A percentile compares a stretch with the other conserved stretches of the same genome.
Evolutionary conservation across 92 coral and sea anemone genomes (phyloP).

Genomic region (Epizoanthus fatuus): DNA sequence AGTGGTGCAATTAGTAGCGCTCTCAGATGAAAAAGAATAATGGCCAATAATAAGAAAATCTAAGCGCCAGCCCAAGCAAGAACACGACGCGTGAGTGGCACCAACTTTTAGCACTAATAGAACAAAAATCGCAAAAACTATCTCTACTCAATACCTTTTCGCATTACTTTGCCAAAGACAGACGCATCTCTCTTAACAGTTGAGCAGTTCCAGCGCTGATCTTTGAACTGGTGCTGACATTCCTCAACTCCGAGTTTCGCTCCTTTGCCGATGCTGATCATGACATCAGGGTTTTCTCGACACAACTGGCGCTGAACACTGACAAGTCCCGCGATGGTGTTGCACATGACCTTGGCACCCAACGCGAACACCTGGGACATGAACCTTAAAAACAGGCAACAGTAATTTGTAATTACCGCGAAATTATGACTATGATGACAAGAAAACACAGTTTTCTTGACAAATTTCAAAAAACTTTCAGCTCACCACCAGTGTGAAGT

Average conservation of each 20-base stretch:
- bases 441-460: conserved; percentile 19
- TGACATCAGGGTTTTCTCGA: conserved; percentile 95
- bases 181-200: conserved; percentile 92
- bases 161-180: conserved; percentile 97
- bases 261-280: conserved; percentile 97
- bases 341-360: conserved; percentile 98
- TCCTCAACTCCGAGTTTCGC: conserved; percentile 94
- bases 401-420: background rate
- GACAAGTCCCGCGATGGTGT: conserved; percentile 88
- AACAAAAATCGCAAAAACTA: background rate
- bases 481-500: conserved; percentile 46
- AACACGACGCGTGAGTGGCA: background rate
- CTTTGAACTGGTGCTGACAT: conserved; percentile 91
- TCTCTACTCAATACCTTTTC: conserved; percentile 70
- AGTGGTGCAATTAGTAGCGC: conserved; percentile 34
- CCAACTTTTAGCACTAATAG: too few species aligned
- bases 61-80: background rate
- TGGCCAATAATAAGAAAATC: too few species aligned
- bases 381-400: conserved; percentile 73
- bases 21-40: background rate
- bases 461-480: background rate
- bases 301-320: conserved; percentile 89
- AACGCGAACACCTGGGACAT: conserved; percentile 97
- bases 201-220: conserved; percentile 97
- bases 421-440: conserved; percentile 23